Base-by-base conservation (phyloP, 1,140 invertebrate genomes). In the Hypsibius dujardini region DNA sequence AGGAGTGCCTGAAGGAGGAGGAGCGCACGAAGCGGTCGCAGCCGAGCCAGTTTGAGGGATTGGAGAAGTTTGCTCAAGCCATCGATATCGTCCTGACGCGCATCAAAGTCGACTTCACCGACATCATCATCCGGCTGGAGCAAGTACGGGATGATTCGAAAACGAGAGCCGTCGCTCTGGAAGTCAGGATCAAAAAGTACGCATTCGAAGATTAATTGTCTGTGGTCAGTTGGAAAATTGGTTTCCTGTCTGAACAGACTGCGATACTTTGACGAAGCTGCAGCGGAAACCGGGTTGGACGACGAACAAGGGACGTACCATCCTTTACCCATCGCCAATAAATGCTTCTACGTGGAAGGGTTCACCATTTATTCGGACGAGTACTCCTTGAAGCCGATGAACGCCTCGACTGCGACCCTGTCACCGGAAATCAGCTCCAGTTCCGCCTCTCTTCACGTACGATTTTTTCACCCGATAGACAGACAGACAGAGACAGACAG, bases 61-160 rank as follows among this genome's bases (percentile, higher is more conserved):
- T 95, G 28, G 90, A 95, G 82, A 84, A 88, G 73, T 92, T 94
- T 83, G 91, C 92, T 56, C 87, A 91, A 80, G 88, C 90, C 3
- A 93, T 95, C 79, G 92, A 95, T 67, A 67, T 67, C 45, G 88
- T 92, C 78, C 79, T 93, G 70, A 86, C 86, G 78, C 84, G 88
- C 76, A 87, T 94, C 1, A 90, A 90, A 82, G 87, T 93, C 0
- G 86, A 87, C 78, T 88, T 95, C 78, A 80, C 85, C 7, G 86
- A 95, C 77, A 90, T 89, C 46, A 84, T 86, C 47, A 84, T 95
- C 75, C 84, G 90, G 76, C 80, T 95, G 73, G 90, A 95, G 80
- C 88, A 93, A 81, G 83, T 88, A 59, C 86, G 88, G 46, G 76
- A 76, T 74, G 85, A 86, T 75, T 85, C 86, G 73, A 80, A 82